Conservation (phyloP, 2,888 invertebrate genomes). For the Pristionchus maxplancki region DNA sequence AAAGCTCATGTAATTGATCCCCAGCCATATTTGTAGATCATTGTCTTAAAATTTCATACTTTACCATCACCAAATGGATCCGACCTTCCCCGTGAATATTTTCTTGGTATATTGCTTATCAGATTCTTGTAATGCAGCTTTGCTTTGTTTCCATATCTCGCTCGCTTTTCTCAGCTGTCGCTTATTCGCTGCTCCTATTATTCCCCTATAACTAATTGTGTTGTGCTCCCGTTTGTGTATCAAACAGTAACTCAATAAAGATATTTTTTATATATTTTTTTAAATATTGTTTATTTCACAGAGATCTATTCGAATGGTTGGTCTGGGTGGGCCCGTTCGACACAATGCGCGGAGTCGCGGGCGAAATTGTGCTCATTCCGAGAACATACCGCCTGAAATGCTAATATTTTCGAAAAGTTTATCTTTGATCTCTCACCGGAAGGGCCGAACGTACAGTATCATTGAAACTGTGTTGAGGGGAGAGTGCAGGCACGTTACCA, state of each 20-base stretch:
- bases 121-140: no score
- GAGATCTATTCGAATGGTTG: neutral
- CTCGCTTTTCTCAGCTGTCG: neutral
- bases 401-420: neutral
- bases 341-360: neutral
- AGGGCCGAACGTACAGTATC: neutral
- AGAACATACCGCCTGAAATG: neutral
- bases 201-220: no score
- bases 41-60: no score
- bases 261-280: no score
- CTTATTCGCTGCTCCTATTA: neutral
- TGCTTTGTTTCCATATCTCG: neutral
- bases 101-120: no score
- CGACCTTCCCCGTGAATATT: no score
- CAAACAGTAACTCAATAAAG: neutral
- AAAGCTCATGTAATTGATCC: no score
- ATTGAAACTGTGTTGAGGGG: neutral
- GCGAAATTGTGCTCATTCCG: neutral
- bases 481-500: neutral
- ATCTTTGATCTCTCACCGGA: neutral
- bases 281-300: no score
- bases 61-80: no score
- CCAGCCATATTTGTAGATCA: no score
- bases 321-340: neutral
- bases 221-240: neutral